Evolutionary conservation across 1,140 invertebrate genomes (phyloP), one percentile per base, ranked within the genome.

Genomic region (Drosophila obscura): DNA sequence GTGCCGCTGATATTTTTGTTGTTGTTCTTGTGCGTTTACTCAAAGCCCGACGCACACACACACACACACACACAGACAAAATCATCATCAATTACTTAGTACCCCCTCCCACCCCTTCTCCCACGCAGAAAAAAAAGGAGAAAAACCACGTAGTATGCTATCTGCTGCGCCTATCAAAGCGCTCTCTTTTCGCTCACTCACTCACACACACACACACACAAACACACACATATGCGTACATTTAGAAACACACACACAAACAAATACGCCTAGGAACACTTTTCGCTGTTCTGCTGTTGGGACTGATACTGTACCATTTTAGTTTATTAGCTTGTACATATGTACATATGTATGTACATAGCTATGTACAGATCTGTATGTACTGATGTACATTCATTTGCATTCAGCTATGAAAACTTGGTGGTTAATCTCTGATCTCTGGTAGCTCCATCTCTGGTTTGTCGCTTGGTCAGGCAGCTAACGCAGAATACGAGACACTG

Each of bases 81-180:
- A 53, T 62, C 73, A 67, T 67, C 73, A 67, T 68, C 73, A 75
- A 75, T 76, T 76, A 68, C 64, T 61, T 61, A 61, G 48, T 48
- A 55, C 52, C 52, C 9, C 28, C 52, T n/a, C 8, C 8, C 52
- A 41, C 53, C 28, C 22, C 50, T 22, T 24, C 50, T 35, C 67
- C 26, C 51, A 44, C 51, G 48, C 50, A 50, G 15, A 8, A 51
- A 48, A 48, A 48, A 66, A 68, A 24, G 41, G 28, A 26, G 71
- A 44, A 72, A 52, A 59, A 60, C 50, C 69, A 35, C 50, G 60
- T 44, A 22, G 51, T 43, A 63, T 59, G 72, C 63, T 76, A 76
- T 76, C 73, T 76, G 57, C 71, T 76, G 73, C 44, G 73, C 73
- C 73, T 76, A 76, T 68, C 73, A 55, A 77, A 76, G 64, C 65